Percentiles rank a stretch among this genome's conserved stretches.
Conservation (phyloP, 2,113 vertebrate species). For the Colossoma macropomum region DNA sequence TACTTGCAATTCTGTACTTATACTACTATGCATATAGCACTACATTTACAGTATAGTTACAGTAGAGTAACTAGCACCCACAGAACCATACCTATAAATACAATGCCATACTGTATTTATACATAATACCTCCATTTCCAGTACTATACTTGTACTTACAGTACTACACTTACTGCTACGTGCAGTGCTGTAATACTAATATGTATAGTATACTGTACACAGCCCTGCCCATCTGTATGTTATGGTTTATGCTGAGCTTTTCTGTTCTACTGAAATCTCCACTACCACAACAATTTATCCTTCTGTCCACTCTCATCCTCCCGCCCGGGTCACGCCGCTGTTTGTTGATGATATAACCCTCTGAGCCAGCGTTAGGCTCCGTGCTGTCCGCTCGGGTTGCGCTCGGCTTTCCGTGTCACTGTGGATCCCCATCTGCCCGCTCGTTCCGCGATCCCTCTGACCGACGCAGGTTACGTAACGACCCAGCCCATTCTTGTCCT, state of each 20-base stretch:
- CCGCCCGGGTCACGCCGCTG: background rate
- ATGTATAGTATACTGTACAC: too few relatives aligned
- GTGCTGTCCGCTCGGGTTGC: background rate
- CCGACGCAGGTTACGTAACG: slow-evolving; percentile 24
- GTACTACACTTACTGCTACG: too few relatives aligned
- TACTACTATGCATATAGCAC: too few relatives aligned
- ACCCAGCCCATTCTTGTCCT: slow-evolving; percentile 16
- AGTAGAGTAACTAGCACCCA: too few relatives aligned
- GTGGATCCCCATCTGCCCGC: slow-evolving; percentile 34
- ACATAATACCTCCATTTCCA: too few relatives aligned
- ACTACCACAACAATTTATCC: background rate
- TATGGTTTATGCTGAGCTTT: background rate
- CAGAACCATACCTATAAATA: too few relatives aligned
- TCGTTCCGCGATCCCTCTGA: slow-evolving; percentile 8
- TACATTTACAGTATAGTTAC: too few relatives aligned
- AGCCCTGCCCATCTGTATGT: background rate
- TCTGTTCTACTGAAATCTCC: too few relatives aligned
- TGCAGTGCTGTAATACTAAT: too few relatives aligned
- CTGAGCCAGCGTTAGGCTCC: too few relatives aligned
- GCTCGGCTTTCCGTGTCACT: slow-evolving; percentile 34
- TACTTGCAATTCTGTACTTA: background rate
- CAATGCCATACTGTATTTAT: too few relatives aligned
- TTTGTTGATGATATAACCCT: background rate
- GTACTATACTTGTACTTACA: too few relatives aligned
- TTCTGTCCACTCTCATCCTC: background rate